Percentiles rank a stretch among this genome's conserved stretches.
phyloP scores from a whole-genome alignment of 92 coral and sea anemone genomes.

The Pocillopora grandis region DNA sequence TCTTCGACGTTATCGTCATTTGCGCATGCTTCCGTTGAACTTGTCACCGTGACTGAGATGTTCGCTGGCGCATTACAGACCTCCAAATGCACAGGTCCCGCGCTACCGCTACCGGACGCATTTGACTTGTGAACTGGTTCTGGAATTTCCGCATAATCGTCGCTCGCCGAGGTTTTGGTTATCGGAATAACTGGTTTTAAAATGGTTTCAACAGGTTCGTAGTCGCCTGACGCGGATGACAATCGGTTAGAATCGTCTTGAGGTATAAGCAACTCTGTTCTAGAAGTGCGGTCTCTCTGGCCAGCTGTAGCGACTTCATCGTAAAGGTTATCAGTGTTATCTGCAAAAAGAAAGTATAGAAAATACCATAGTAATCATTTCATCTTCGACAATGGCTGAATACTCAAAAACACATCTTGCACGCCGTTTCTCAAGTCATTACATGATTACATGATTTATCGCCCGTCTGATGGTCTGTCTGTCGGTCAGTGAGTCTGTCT shows the following conservation, averaged over 20 bases:
- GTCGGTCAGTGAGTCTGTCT: background rate
- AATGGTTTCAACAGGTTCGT: constrained; percentile 30
- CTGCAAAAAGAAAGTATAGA: background rate
- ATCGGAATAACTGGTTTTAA: background rate
- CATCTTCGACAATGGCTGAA: background rate
- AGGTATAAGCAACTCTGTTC: constrained; percentile 11
- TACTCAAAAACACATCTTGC: background rate
- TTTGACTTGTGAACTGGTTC: constrained; percentile 14
- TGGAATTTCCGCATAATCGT: constrained; percentile 8
- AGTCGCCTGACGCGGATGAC: constrained; percentile 19
- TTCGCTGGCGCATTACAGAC: constrained; percentile 12
- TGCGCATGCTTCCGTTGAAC: background rate
- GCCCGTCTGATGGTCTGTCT: background rate
- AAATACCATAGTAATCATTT: background rate
- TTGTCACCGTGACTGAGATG: background rate
- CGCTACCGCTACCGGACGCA: constrained; percentile 1
- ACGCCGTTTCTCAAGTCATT: background rate
- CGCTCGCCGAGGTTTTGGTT: background rate
- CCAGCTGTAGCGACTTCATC: constrained; percentile 22
- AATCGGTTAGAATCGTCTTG: constrained; percentile 22
- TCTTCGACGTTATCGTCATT: background rate
- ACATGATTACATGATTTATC: background rate
- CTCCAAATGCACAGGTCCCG: constrained; percentile 9
- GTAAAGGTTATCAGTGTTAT: constrained; percentile 20
- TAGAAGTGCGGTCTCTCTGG: background rate